A percentile compares a stretch with the other conserved stretches of the same genome.
Conservation (phyloP, 1,140 invertebrate genomes). For the Drosophila santomea region DNA sequence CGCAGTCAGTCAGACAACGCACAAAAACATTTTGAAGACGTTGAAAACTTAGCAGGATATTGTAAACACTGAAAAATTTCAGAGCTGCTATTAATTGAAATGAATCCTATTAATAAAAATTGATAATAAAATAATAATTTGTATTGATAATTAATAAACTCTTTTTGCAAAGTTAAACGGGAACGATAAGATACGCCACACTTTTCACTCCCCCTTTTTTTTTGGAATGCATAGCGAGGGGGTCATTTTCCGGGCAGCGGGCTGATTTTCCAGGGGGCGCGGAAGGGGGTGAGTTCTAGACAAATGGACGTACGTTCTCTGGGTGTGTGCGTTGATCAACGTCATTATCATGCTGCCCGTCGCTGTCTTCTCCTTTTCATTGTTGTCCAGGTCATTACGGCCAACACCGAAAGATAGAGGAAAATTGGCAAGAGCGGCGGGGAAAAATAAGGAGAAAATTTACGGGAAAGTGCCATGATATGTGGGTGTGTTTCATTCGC, state of each 20-base stretch:
- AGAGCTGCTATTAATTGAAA: no score
- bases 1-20: constrained; percentile 32
- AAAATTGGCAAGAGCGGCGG: not conserved
- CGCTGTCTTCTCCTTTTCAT: constrained; percentile 44
- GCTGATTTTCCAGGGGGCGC: constrained; percentile 2
- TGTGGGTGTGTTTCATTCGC: constrained; percentile 56
- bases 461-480: constrained; percentile 42
- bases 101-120: no score
- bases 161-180: not conserved
- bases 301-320: constrained; percentile 66
- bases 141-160: not conserved
- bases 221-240: not conserved
- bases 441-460: not conserved
- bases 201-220: not conserved
- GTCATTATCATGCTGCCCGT: constrained; percentile 58
- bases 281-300: constrained; percentile 38
- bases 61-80: not conserved
- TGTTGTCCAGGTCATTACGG: constrained; percentile 65
- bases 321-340: constrained; percentile 77
- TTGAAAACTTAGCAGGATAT: constrained; percentile 10
- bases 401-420: constrained; percentile 60
- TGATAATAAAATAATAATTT: no score
- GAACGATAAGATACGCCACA: not conserved
- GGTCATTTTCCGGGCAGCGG: not conserved
- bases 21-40: constrained; percentile 29